Evolutionary conservation across 2,888 invertebrate genomes (phyloP).

Genomic region (Choristoneura rosaceana): DNA sequence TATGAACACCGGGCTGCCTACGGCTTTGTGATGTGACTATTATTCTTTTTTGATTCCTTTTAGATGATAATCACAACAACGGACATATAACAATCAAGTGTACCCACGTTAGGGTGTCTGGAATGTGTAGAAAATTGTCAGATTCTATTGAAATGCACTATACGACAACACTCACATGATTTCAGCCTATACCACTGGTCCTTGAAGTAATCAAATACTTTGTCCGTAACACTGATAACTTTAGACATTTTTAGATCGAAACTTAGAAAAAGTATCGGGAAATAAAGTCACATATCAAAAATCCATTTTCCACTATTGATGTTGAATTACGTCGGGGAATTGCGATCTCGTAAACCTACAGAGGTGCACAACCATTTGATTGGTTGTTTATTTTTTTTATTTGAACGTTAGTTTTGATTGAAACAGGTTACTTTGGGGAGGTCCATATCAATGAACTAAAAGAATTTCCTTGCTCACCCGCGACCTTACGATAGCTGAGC

Average conservation of each 20-base stretch:
- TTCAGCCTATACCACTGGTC: slow-evolving; percentile 72
- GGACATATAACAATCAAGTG: too few relatives aligned
- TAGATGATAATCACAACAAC: too few relatives aligned
- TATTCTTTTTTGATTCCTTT: too few relatives aligned
- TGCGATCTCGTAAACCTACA: neutral
- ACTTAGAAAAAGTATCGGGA: slow-evolving; percentile 6
- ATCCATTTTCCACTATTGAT: slow-evolving; percentile 7
- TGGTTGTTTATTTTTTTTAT: neutral
- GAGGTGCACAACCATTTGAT: slow-evolving; percentile 14
- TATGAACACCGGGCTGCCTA: too few relatives aligned
- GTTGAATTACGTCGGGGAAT: slow-evolving; percentile 22
- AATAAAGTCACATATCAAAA: slow-evolving; percentile 20
- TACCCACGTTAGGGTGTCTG: too few relatives aligned
- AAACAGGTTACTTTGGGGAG: too few relatives aligned
- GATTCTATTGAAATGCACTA: neutral
- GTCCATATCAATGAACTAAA: too few relatives aligned
- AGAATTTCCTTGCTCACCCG: too few relatives aligned
- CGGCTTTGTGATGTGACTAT: too few relatives aligned
- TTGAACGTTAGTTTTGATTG: too few relatives aligned
- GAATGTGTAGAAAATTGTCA: too few relatives aligned
- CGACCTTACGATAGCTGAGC: too few relatives aligned
- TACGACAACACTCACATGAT: slow-evolving; percentile 71
- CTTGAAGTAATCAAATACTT: slow-evolving; percentile 59
- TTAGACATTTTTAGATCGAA: slow-evolving; percentile 62
- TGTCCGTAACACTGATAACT: slow-evolving; percentile 55